Percentiles rank a stretch among this genome's conserved stretches.
These are phyloP conservation scores for Polia nebulosa DNA, from an alignment of 2,888 invertebrate genomes.

Conservation along the genomic window DNA sequence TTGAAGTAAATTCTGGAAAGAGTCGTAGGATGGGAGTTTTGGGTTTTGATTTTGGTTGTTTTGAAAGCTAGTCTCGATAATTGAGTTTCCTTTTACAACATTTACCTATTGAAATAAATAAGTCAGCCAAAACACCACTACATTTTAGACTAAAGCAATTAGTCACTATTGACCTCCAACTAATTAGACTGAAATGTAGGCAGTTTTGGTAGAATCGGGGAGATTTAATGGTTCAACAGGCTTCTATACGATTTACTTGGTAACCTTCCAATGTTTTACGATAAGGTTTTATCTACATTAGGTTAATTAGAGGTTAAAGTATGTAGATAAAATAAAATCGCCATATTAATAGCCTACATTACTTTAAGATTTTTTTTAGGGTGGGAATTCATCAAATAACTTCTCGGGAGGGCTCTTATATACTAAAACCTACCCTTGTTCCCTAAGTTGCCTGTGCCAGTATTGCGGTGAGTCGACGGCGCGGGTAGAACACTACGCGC, in stretches of 20 bases:
- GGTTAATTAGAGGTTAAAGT: slow-evolving; percentile 11
- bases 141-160: slow-evolving; percentile 4
- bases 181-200: slow-evolving; percentile 22
- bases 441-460: too few relatives aligned
- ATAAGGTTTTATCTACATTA: slow-evolving; percentile 1
- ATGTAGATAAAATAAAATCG: background rate
- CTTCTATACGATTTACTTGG: slow-evolving; percentile 3
- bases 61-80: background rate
- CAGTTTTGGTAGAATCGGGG: slow-evolving; percentile 6
- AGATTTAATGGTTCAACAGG: slow-evolving; percentile 22
- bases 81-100: background rate
- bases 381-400: too few relatives aligned
- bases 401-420: too few relatives aligned
- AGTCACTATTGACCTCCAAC: slow-evolving; percentile 11
- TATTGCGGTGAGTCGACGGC: too few relatives aligned
- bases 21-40: background rate
- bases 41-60: background rate
- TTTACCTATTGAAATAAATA: background rate
- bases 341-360: background rate
- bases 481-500: too few relatives aligned
- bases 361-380: too few relatives aligned
- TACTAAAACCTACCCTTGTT: too few relatives aligned
- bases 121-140: background rate
- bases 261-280: slow-evolving; percentile 21
- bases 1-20: background rate